Percentiles rank a stretch among this genome's conserved stretches.
phyloP scores from a whole-genome alignment of 1,140 invertebrate species.

The Holotrichia oblita region DNA sequence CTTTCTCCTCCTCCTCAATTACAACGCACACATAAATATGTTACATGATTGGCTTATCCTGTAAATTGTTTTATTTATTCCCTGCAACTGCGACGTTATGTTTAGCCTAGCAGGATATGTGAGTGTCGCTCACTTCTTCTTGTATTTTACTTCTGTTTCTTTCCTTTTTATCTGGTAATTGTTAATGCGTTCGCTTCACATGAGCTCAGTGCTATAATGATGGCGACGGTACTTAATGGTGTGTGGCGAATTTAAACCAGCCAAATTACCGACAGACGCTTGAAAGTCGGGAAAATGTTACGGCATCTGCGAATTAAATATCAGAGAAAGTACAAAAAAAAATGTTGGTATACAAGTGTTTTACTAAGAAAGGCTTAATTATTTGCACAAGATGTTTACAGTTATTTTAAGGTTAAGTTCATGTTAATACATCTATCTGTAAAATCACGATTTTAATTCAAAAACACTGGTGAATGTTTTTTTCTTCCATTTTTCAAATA shows the following conservation, averaged over 20 bases:
- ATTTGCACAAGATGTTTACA: conserved; percentile 46
- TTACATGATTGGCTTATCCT: conserved; percentile 41
- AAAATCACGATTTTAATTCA: too few relatives aligned
- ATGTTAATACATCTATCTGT: too few relatives aligned
- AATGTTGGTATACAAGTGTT: background rate
- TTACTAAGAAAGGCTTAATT: too few relatives aligned
- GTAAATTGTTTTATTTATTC: conserved; percentile 37
- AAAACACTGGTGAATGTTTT: too few relatives aligned
- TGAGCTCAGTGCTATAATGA: background rate
- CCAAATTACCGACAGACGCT: background rate
- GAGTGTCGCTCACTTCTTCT: conserved; percentile 1
- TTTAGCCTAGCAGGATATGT: conserved; percentile 26
- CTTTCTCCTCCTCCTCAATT: background rate
- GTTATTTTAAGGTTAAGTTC: conserved; percentile 63
- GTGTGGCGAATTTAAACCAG: conserved; percentile 19
- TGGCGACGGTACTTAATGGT: conserved; percentile 6
- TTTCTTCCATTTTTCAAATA: too few relatives aligned
- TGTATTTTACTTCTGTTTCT: background rate
- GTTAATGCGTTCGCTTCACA: conserved; percentile 20
- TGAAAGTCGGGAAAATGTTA: background rate
- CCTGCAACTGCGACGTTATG: background rate
- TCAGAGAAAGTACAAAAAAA: background rate
- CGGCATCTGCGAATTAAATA: background rate
- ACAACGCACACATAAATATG: conserved; percentile 9
- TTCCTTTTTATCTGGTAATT: conserved; percentile 28